Conservation (phyloP, 2,888 invertebrate genomes). For the Brachypterus glaber region DNA sequence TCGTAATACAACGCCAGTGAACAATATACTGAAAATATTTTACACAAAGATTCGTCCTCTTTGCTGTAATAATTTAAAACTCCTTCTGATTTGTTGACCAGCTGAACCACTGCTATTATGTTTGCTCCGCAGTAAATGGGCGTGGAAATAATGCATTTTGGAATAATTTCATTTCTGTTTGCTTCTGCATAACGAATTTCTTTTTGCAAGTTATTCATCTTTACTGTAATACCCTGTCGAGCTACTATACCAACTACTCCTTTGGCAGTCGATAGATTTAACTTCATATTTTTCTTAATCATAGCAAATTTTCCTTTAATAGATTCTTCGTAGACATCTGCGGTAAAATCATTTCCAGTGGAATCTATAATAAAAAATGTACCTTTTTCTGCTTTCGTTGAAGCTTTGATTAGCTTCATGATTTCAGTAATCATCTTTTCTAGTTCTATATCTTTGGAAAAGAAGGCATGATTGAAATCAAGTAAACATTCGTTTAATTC, state of each 20-base stretch:
- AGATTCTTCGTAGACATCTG: slow-evolving; percentile 54
- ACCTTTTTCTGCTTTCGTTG: slow-evolving; percentile 48
- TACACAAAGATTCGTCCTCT: slow-evolving; percentile 49
- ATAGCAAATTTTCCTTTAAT: slow-evolving; percentile 37
- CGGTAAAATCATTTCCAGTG: slow-evolving; percentile 40
- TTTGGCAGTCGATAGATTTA: slow-evolving; percentile 43
- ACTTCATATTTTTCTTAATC: slow-evolving; percentile 45
- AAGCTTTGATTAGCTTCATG: slow-evolving; percentile 49
- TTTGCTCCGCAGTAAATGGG: slow-evolving; percentile 44
- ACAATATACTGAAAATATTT: slow-evolving; percentile 49
- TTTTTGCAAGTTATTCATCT: slow-evolving; percentile 48
- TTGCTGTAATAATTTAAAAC: no score
- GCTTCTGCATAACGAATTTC: slow-evolving; percentile 49
- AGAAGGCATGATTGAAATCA: slow-evolving; percentile 41
- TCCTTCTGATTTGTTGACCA: slow-evolving; percentile 48
- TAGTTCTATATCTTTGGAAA: slow-evolving; percentile 46
- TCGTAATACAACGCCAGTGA: slow-evolving; percentile 49
- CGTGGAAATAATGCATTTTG: slow-evolving; percentile 46
- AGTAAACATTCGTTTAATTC: slow-evolving; percentile 38
- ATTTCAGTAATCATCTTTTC: slow-evolving; percentile 53
- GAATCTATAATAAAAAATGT: slow-evolving; percentile 49
- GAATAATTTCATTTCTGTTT: slow-evolving; percentile 45
- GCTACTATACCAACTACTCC: slow-evolving; percentile 48
- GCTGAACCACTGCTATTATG: slow-evolving; percentile 34
- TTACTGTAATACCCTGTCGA: slow-evolving; percentile 42